Evolutionary conservation across 2,113 vertebrate species (phyloP).

Genomic region (Carettochelys insculpta): DNA sequence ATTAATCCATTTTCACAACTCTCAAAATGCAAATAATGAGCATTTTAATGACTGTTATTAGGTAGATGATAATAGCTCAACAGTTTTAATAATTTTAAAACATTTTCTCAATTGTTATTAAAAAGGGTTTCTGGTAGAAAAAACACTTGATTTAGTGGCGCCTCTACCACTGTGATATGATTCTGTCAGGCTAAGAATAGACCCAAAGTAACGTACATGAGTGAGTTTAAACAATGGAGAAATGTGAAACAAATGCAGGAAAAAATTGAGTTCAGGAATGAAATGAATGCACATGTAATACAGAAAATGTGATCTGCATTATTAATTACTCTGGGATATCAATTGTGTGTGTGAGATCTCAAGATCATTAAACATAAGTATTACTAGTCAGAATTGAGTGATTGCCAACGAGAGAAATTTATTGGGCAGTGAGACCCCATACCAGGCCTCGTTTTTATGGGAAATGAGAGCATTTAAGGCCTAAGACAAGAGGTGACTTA

Average conservation of each 20-base stretch:
- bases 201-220: background rate
- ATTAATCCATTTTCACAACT: background rate
- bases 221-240: background rate
- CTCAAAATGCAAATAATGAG: background rate
- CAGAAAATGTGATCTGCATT: background rate
- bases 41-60: background rate
- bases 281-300: accelerated
- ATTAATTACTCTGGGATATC: background rate
- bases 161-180: background rate
- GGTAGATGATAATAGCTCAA: background rate
- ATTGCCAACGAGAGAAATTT: background rate
- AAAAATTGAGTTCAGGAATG: background rate
- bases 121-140: background rate
- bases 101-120: background rate
- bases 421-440: background rate
- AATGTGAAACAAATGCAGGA: background rate
- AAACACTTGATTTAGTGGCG: background rate
- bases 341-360: background rate
- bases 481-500: background rate
- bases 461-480: background rate
- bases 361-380: background rate
- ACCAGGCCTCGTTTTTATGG: background rate
- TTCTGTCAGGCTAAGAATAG: background rate
- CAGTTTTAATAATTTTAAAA: background rate
- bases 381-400: background rate